Evolutionary conservation across 1,140 invertebrate species (phyloP).

Genomic region (Drosophila navojoa): DNA sequence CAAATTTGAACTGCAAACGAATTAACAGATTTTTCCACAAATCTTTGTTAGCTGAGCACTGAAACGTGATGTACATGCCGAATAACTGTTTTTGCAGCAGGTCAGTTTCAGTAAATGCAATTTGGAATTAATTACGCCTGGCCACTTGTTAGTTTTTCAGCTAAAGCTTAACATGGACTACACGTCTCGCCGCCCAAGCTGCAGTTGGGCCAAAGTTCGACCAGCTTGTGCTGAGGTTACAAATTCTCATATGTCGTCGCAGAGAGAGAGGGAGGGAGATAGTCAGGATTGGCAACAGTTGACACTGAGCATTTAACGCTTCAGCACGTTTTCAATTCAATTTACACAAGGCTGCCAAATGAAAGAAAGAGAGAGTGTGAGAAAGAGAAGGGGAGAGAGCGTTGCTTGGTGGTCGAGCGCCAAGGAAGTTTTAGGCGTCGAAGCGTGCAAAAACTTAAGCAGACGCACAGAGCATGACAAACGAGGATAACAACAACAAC

Average conservation of each 20-base stretch:
- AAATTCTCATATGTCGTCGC: slow-evolving; percentile 80
- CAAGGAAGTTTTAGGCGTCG: slow-evolving; percentile 75
- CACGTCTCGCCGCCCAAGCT: not conserved
- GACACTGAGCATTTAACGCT: slow-evolving; percentile 83
- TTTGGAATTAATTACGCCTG: slow-evolving; percentile 73
- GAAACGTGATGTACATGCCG: slow-evolving; percentile 15
- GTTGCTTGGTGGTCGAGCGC: slow-evolving; percentile 48
- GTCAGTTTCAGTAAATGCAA: slow-evolving; percentile 49
- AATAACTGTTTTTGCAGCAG: slow-evolving; percentile 18
- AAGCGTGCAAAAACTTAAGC: slow-evolving; percentile 79
- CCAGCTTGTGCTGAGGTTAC: slow-evolving; percentile 80
- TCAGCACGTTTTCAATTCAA: slow-evolving; percentile 84
- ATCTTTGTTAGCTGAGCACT: slow-evolving; percentile 7
- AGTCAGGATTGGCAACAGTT: slow-evolving; percentile 73
- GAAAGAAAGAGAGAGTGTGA: not conserved
- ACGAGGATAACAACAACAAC: slow-evolving; percentile 51
- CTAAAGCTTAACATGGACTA: slow-evolving; percentile 8
- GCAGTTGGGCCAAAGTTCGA: slow-evolving; percentile 31
- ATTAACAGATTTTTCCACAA: slow-evolving; percentile 50
- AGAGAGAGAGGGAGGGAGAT: slow-evolving; percentile 10
- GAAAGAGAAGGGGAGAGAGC: not conserved
- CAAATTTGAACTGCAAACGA: slow-evolving; percentile 7
- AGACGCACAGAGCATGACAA: slow-evolving; percentile 79
- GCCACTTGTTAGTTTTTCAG: slow-evolving; percentile 41
- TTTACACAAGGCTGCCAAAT: slow-evolving; percentile 60